Percentiles rank a stretch among this genome's conserved stretches.
These are phyloP conservation scores for Willisornis vidua DNA, from an alignment of 2,113 vertebrate species.

Conservation along the genomic window DNA sequence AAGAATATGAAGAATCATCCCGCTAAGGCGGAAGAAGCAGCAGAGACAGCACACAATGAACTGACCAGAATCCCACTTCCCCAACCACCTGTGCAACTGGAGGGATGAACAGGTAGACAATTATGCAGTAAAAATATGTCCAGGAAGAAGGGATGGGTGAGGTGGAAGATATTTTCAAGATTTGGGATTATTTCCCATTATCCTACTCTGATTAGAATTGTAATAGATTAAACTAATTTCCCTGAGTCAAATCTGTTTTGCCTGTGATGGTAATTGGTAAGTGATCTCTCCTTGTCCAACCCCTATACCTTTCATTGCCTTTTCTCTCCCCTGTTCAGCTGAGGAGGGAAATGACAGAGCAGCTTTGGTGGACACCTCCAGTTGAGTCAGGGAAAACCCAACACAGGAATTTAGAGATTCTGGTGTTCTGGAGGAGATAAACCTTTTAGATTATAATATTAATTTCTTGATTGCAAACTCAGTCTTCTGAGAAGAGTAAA, in stretches of 20 bases:
- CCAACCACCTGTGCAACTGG: neutral
- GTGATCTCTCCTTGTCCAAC: neutral
- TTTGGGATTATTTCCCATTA: neutral
- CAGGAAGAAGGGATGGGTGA: neutral
- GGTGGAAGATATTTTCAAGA: neutral
- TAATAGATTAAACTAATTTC: neutral
- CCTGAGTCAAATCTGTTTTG: neutral
- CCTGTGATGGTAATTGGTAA: neutral
- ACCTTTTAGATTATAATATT: neutral
- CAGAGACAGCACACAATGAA: neutral
- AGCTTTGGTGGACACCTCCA: neutral
- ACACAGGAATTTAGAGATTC: neutral
- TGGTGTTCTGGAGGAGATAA: neutral
- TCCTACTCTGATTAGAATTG: neutral
- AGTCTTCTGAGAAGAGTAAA: neutral
- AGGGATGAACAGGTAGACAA: neutral
- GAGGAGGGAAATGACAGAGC: neutral
- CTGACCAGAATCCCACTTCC: neutral
- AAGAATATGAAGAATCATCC: neutral
- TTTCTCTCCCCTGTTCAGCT: neutral
- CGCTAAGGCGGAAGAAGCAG: neutral
- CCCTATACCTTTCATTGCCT: neutral
- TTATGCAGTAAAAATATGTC: neutral
- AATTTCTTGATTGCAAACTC: neutral
- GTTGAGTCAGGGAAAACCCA: neutral